phyloP scores from a whole-genome alignment of 2,888 invertebrate genomes.

The Apotomis capreana region DNA sequence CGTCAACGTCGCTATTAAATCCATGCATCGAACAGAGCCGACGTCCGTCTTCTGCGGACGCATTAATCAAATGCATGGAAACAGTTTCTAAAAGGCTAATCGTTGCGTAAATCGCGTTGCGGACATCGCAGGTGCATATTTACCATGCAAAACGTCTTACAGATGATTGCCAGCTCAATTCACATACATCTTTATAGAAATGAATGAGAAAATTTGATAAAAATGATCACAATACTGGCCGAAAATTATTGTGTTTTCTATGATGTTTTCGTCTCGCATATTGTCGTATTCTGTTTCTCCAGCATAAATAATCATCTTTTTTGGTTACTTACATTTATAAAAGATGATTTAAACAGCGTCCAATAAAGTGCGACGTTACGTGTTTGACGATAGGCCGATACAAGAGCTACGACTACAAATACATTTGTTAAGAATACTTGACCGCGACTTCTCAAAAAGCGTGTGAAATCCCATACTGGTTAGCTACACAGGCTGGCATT shows the following conservation, averaged over 20 bases:
- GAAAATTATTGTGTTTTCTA: constrained; percentile 13
- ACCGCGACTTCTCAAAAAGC: constrained; percentile 1
- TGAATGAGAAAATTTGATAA: background rate
- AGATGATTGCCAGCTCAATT: background rate
- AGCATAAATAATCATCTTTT: no score
- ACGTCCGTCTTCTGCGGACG: constrained; percentile 35
- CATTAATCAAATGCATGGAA: constrained; percentile 40
- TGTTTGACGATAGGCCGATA: no score
- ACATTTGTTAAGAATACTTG: background rate
- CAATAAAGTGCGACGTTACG: no score
- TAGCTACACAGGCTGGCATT: constrained; percentile 13
- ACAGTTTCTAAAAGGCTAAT: constrained; percentile 36
- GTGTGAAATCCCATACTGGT: constrained; percentile 28
- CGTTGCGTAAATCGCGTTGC: constrained; percentile 27
- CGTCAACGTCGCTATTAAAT: constrained; percentile 28
- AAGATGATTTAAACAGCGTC: no score
- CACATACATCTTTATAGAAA: background rate
- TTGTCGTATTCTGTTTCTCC: no score
- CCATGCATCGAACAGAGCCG: constrained; percentile 29
- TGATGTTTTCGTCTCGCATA: background rate
- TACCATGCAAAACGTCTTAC: constrained; percentile 7
- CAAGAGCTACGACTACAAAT: no score
- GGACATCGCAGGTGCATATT: constrained; percentile 20
- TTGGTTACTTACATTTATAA: no score
- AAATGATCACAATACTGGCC: constrained; percentile 9